Base-by-base conservation (phyloP, 1,140 invertebrate species). In the Pissodes strobi region DNA sequence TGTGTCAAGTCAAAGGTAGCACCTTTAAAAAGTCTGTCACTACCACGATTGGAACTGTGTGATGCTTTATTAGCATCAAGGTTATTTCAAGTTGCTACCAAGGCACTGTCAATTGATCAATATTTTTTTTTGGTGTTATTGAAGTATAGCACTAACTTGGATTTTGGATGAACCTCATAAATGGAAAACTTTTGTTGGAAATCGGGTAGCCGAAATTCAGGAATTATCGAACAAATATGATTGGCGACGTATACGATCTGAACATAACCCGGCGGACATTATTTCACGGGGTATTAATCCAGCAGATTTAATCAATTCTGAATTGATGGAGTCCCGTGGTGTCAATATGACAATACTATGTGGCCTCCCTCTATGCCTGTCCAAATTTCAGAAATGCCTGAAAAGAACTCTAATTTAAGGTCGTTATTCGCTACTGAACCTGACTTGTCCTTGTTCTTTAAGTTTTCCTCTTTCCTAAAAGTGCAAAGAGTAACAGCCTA, bases 201-300 rank as follows among this genome's bases (percentile, higher is more conserved):
- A 80, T 70, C 41, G 79, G 19, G 76, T 80, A 0, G 37, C 70
- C 0, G 59, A 73, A 59, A 79, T 80, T 34, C 69, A 74, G 46
- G 45, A 56, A 18, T 57, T 66, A 12, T 66, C 71, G 2, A 38
- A 59, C 13, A 34, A 23, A 0, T 45, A 59, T 12, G 41, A 78
- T 27, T 83, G 81, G 82, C 17, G 49, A 18, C 76, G 82, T 62
- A 74, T 82, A 0, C 56, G 27, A 13, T 61, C 59, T 2, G 22
- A 56, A 15, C 48, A n/a, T n/a, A n/a, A n/a, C n/a, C n/a, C n/a
- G n/a, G n/a, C n/a, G n/a, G 70, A 19, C n/a, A 41, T 41, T 41
- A 41, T 41, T 41, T 41, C 38, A 10, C 41, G 64, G 6, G 46
- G 59, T 38, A 72, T 68, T 41, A 79, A 79, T 57, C 76, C 78